Percentiles rank a stretch among this genome's conserved stretches.
These are phyloP conservation scores for Furnarius figulus DNA, from an alignment of 2,113 vertebrate genomes.

Conservation along the genomic window DNA sequence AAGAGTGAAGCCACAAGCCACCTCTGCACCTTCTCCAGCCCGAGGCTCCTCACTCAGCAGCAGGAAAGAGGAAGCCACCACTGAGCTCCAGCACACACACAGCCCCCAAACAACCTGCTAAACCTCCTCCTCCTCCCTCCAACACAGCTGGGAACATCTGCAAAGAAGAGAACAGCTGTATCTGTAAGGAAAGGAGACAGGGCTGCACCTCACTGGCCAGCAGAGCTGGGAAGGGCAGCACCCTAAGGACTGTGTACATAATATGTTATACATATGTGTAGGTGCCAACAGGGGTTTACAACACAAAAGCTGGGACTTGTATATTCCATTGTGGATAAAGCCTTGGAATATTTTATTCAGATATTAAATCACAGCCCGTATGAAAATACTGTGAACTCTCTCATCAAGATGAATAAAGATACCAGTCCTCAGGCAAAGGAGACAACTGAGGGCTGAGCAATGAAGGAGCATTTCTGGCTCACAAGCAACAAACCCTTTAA, in stretches of 20 bases:
- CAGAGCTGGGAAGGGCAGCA: background rate
- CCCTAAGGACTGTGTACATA: fast-evolving
- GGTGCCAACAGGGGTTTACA: background rate
- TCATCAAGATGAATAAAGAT: background rate
- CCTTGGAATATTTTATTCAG: background rate
- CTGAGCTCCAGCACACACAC: background rate
- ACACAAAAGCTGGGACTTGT: background rate
- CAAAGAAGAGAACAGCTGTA: background rate
- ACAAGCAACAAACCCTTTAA: background rate
- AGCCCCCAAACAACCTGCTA: background rate
- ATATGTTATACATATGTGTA: background rate
- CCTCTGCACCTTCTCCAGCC: background rate
- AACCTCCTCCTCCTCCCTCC: background rate
- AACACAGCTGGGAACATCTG: background rate
- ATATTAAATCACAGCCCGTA: fast-evolving
- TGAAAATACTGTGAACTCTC: background rate
- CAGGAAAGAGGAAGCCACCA: conserved; percentile 36
- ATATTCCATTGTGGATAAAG: background rate
- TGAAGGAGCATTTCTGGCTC: background rate
- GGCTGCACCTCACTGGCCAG: background rate
- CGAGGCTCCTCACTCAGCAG: background rate
- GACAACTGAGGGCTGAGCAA: background rate
- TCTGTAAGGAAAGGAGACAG: background rate
- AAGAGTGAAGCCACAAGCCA: background rate
- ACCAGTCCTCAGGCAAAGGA: background rate